Evolutionary conservation across 2,797 vertebrate genomes (phyloP), one percentile per base, ranked within the genome.

Genomic region (Helostoma temminkii): DNA sequence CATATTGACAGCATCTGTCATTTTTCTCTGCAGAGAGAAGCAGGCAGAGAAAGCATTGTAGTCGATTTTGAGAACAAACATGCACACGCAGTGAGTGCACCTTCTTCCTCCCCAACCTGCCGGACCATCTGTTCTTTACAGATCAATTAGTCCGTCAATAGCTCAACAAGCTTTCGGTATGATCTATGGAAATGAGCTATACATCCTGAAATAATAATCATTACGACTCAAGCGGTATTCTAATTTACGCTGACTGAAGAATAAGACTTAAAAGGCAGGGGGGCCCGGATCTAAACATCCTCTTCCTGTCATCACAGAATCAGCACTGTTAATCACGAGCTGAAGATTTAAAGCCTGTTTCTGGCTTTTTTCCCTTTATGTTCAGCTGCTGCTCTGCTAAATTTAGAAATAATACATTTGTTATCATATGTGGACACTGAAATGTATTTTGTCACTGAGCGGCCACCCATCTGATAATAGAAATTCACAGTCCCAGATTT

Each of bases 71-170:
- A 76, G 48, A 75, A 75, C 81, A 73, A 79, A 78, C 72, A 21
- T 2, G 2, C 48, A n/a, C 59, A 42, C 39, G 49, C 49, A 34
- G 3, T 0, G 26, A 62, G 37, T 3, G 32, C 50, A 56, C 62
- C 60, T 30, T 28, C 66, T 65, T 60, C 73, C 53, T 55, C 64
- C 67, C 72, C 78, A 78, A 71, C 83, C 85, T 65, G 80, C 75
- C 61, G 12, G n/a, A 79, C 91, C 87, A 91, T 90, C 89, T 91
- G 91, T 81, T 91, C 76, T 67, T 72, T 16, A 71, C 76, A 63
- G 78, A 91, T 90, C 89, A 87, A 85, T 89, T 85, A 83, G 69
- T 43, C 77, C 70, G 80, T 88, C 87, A 64, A 87, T 89, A 87
- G 55, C 74, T 64, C 61, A 8, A 53, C 66, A 8, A 41, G 67